Conservation (phyloP, 2,888 invertebrate genomes). For the Pristionchus mayeri region DNA sequence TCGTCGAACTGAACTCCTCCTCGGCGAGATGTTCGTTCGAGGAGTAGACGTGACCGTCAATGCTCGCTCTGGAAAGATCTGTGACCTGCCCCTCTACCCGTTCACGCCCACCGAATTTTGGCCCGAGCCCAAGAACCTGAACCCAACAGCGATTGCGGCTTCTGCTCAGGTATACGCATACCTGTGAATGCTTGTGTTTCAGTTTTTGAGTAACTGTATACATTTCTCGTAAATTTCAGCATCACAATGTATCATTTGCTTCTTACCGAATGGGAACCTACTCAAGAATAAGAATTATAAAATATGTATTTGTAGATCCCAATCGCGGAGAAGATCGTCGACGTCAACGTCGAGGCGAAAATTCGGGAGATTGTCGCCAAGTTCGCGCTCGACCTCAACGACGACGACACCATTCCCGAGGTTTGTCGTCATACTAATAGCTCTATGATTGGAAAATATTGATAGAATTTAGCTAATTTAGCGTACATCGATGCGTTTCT, state of each 20-base stretch:
- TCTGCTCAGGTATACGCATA: neutral
- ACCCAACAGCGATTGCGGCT: neutral
- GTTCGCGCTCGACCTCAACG: constrained; percentile 55
- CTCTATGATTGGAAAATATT: too few relatives aligned
- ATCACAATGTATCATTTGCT: too few relatives aligned
- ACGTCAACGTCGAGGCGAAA: constrained; percentile 24
- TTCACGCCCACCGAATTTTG: constrained; percentile 61
- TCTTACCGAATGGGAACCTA: too few relatives aligned
- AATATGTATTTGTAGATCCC: neutral
- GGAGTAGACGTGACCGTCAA: constrained; percentile 56
- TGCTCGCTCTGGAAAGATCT: constrained; percentile 53
- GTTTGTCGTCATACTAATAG: too few relatives aligned
- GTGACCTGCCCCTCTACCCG: constrained; percentile 59
- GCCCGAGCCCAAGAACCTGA: constrained; percentile 53
- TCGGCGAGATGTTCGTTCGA: constrained; percentile 56
- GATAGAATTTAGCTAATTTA: too few relatives aligned
- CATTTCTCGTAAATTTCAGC: too few relatives aligned
- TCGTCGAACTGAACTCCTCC: constrained; percentile 50
- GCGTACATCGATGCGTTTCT: too few relatives aligned
- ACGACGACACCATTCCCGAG: constrained; percentile 54
- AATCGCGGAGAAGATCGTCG: neutral
- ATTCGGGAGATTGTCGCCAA: constrained; percentile 54
- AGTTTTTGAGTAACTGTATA: too few relatives aligned
- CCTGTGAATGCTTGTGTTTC: too few relatives aligned
- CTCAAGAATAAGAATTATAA: neutral